Conservation (phyloP, 2,888 invertebrate genomes). For the Balanococcus diminutus region DNA sequence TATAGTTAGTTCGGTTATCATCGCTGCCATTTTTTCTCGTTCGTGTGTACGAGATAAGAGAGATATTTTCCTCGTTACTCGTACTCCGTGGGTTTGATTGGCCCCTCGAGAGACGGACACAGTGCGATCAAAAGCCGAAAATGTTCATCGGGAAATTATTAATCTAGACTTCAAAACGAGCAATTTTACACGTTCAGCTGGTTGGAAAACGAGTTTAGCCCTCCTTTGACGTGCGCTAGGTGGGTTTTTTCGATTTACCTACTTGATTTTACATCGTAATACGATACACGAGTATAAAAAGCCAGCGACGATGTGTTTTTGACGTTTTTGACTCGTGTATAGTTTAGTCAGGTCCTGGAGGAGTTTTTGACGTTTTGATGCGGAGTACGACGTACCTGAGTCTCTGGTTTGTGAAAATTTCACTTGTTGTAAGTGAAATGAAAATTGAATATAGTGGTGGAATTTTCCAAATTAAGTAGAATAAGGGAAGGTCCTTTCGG, state of each 20-base stretch:
- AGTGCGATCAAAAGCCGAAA: not conserved
- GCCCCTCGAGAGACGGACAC: not conserved
- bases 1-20: slow-evolving; percentile 1
- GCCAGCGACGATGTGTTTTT: not conserved
- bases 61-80: not conserved
- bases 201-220: too few species aligned
- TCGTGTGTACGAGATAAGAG: not conserved
- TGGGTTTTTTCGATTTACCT: not conserved
- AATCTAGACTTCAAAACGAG: not conserved
- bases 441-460: too few species aligned
- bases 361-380: too few species aligned
- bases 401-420: too few species aligned
- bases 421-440: too few species aligned
- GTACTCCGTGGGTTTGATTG: not conserved
- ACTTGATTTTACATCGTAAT: not conserved
- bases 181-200: too few species aligned
- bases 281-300: too few species aligned
- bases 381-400: too few species aligned
- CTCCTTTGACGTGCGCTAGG: not conserved
- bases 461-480: too few species aligned
- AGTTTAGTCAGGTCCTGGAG: too few species aligned
- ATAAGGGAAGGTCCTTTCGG: too few species aligned
- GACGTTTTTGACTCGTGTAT: too few species aligned
- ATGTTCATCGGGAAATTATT: not conserved
- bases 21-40: slow-evolving; percentile 1